Evolutionary conservation across 2,797 vertebrate genomes (phyloP).

Genomic region (Darevskia mixta): DNA sequence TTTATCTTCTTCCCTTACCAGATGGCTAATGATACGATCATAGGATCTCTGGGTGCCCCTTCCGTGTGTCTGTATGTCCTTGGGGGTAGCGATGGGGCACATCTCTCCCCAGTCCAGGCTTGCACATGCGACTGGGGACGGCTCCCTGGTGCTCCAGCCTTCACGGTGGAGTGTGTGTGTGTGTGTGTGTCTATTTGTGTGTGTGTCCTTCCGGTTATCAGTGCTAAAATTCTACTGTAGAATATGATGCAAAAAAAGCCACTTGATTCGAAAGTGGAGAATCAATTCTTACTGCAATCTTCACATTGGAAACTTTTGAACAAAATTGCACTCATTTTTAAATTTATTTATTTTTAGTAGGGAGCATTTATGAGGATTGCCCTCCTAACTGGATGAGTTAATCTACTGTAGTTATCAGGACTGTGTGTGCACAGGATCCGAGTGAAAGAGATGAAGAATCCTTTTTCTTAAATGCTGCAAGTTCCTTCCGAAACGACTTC

Average conservation of each 20-base stretch:
- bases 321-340: constrained; percentile 70
- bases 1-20: constrained; percentile 53
- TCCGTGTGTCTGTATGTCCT: background rate
- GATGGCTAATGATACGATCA: constrained; percentile 57
- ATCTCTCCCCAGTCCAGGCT: background rate
- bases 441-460: constrained; percentile 60
- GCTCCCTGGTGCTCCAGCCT: background rate
- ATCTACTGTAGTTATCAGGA: constrained; percentile 46
- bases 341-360: constrained; percentile 73
- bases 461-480: constrained; percentile 63
- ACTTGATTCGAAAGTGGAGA: constrained; percentile 59
- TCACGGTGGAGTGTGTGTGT: background rate
- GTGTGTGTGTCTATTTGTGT: background rate
- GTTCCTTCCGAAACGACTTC: background rate
- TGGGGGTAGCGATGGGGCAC: background rate
- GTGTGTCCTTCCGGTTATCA: constrained; percentile 41
- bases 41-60: background rate
- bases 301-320: constrained; percentile 52
- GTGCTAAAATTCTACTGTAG: constrained; percentile 73
- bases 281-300: constrained; percentile 48
- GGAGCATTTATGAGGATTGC: constrained; percentile 67
- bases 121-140: no score
- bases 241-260: constrained; percentile 69
- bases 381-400: constrained; percentile 66
- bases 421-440: constrained; percentile 47